These are phyloP conservation scores for Trichacis sp. DNA, from an alignment of 2,888 invertebrate species.

Conservation along the genomic window DNA sequence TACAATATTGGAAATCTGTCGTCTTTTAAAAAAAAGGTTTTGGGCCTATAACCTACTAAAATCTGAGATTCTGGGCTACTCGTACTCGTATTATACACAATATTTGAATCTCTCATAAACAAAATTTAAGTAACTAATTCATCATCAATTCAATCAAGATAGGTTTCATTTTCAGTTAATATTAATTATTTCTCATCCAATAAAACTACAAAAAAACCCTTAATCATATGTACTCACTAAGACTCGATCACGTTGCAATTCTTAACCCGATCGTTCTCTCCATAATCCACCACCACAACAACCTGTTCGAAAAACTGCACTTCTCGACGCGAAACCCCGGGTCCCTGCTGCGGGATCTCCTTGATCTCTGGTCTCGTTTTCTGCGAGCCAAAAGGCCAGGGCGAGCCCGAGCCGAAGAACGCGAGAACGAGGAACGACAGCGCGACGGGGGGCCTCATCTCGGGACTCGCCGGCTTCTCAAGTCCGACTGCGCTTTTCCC, in stretches of 20 bases:
- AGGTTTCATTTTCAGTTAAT: too few species aligned
- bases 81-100: too few species aligned
- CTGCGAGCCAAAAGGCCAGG: slow-evolving; percentile 48
- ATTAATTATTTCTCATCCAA: too few species aligned
- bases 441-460: not conserved
- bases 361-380: slow-evolving; percentile 43
- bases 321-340: slow-evolving; percentile 40
- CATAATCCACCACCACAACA: slow-evolving; percentile 84
- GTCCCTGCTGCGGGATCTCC: slow-evolving; percentile 47
- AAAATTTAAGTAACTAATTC: too few species aligned
- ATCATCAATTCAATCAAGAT: slow-evolving; percentile 1
- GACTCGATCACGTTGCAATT: slow-evolving; percentile 89
- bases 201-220: not conserved
- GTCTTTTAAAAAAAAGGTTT: too few species aligned
- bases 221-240: slow-evolving; percentile 76
- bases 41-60: too few species aligned
- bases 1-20: too few species aligned
- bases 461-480: not conserved
- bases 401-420: slow-evolving; percentile 32
- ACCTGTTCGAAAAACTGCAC: slow-evolving; percentile 86
- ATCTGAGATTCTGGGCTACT: too few species aligned
- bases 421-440: slow-evolving; percentile 20
- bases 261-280: slow-evolving; percentile 77
- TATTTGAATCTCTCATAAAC: too few species aligned
- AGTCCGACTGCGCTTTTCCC: not conserved